These are phyloP conservation scores for Apis dorsata DNA, from an alignment of 1,140 invertebrate genomes.

Conservation along the genomic window DNA sequence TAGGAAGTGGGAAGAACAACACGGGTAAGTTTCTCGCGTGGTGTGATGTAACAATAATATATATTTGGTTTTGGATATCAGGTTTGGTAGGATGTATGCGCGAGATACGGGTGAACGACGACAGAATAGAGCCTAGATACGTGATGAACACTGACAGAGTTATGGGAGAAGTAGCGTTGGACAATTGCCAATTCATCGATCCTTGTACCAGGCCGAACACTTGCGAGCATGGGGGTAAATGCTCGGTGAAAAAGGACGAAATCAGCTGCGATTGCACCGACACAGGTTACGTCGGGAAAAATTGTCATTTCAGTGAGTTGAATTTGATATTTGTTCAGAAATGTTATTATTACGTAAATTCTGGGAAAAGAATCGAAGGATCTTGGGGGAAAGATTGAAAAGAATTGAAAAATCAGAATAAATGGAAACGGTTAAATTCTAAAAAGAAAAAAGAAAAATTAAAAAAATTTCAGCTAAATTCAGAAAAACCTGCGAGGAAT, in stretches of 20 bases:
- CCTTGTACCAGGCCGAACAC: conserved; percentile 93
- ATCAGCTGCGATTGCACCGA: conserved; percentile 93
- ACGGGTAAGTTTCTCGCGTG: conserved; percentile 71
- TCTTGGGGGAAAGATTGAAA: too few relatives aligned
- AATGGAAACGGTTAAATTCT: not conserved
- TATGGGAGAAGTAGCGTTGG: conserved; percentile 92
- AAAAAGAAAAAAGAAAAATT: not conserved
- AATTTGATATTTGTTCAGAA: not conserved
- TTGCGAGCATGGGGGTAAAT: conserved; percentile 94
- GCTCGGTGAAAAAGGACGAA: conserved; percentile 92
- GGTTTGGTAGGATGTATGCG: conserved; percentile 95
- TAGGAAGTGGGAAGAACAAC: conserved; percentile 86
- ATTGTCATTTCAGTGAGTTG: conserved; percentile 92
- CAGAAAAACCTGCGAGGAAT: conserved; percentile 94
- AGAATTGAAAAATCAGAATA: not conserved
- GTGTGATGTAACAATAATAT: not conserved
- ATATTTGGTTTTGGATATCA: conserved; percentile 57
- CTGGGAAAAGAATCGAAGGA: too few relatives aligned
- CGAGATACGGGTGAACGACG: conserved; percentile 90
- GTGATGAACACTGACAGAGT: conserved; percentile 90
- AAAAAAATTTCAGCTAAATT: conserved; percentile 84
- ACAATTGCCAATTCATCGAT: conserved; percentile 94
- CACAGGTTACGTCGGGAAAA: conserved; percentile 93
- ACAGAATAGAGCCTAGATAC: conserved; percentile 82
- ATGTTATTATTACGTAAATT: not conserved